Percentiles rank a stretch among this genome's conserved stretches.
phyloP scores from a whole-genome alignment of 2,888 invertebrate species.

The Eupeodes latifasciatus region DNA sequence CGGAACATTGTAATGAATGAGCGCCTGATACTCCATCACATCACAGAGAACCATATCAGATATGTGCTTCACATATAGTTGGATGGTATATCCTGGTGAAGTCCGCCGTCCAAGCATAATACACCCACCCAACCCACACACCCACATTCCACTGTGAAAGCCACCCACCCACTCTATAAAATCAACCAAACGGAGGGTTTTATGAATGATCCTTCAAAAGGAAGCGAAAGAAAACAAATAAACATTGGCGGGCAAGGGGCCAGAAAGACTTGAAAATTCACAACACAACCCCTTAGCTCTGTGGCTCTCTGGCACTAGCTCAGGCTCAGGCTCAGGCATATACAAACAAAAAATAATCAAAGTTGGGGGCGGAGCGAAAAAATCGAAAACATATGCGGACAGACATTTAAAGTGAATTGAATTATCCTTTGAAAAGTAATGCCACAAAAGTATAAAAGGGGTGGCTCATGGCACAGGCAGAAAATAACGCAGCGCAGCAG shows the following conservation, averaged over 20 bases:
- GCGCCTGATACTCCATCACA: constrained; percentile 40
- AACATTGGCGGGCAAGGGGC: constrained; percentile 17
- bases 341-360: constrained; percentile 45
- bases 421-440: constrained; percentile 70
- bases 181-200: constrained; percentile 30
- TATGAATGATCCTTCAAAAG: constrained; percentile 68
- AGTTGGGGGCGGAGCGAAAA: constrained; percentile 30
- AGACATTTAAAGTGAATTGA: constrained; percentile 73
- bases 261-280: constrained; percentile 60
- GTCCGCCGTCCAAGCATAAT: constrained; percentile 6
- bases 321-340: neutral
- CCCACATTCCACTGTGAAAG: too few relatives aligned
- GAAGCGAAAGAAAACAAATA: constrained; percentile 70
- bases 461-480: constrained; percentile 23
- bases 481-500: neutral
- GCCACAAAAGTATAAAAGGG: constrained; percentile 23
- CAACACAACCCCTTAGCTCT: constrained; percentile 54
- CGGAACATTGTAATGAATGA: constrained; percentile 76
- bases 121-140: neutral
- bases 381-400: constrained; percentile 67
- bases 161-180: neutral
- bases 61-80: constrained; percentile 6
- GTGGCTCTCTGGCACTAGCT: neutral
- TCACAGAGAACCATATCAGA: constrained; percentile 1
- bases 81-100: constrained; percentile 31